These are phyloP conservation scores for Platerodrilus igneus DNA, from an alignment of 2,888 invertebrate genomes.

Conservation along the genomic window DNA sequence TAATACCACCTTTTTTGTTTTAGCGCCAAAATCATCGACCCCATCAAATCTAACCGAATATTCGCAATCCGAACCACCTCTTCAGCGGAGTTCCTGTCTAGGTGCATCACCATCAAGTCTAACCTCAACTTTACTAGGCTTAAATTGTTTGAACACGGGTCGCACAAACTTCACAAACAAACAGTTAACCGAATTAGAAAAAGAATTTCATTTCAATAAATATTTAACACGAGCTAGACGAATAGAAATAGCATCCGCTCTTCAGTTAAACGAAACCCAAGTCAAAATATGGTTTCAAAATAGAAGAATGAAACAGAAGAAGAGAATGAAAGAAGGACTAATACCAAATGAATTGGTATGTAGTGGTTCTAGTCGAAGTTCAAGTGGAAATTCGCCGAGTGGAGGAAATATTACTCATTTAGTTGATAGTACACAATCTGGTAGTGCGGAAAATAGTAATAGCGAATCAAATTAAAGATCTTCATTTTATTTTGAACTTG, in stretches of 20 bases:
- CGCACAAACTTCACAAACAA: conserved; percentile 99
- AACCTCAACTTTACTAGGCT: conserved; percentile 45
- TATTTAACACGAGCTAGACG: conserved; percentile 94
- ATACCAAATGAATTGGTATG: conserved; percentile 56
- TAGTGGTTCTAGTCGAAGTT: conserved; percentile 34
- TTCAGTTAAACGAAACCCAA: conserved; percentile 96
- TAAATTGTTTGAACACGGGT: conserved; percentile 69
- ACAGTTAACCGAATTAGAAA: conserved; percentile 97
- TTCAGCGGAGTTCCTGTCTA: conserved; percentile 44
- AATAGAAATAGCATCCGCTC: conserved; percentile 94
- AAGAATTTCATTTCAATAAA: conserved; percentile 99
- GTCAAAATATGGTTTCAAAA: conserved; percentile 98
- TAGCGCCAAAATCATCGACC: conserved; percentile 63
- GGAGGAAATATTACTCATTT: conserved; percentile 42
- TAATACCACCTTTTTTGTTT: too few relatives aligned
- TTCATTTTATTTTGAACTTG: not conserved
- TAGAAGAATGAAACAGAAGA: conserved; percentile 97
- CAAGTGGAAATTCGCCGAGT: conserved; percentile 49
- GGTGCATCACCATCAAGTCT: conserved; percentile 47
- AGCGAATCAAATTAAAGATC: conserved; percentile 57
- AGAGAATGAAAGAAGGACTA: conserved; percentile 90
- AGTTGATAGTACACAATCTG: conserved; percentile 46
- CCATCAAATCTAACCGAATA: conserved; percentile 40
- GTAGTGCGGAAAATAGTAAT: conserved; percentile 64
- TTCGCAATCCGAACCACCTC: conserved; percentile 44